Evolutionary conservation across 2,113 vertebrate species (phyloP), one percentile per base, ranked within the genome.

Genomic region (Triplophysa tibetana): DNA sequence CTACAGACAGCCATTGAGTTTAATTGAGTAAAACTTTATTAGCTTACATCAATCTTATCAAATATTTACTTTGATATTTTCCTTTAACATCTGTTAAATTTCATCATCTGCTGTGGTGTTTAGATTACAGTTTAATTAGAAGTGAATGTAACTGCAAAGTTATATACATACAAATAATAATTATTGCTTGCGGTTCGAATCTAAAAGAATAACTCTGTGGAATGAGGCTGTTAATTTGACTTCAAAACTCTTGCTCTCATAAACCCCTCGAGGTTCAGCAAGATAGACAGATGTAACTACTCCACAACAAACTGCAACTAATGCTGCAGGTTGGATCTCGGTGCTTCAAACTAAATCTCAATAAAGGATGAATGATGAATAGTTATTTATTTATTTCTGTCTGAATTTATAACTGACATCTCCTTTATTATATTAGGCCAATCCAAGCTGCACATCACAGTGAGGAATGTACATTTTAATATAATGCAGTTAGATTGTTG

Each of bases 271-370:
- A 52, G 52, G 8, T 24, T 48, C 23, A 43, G 54, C 29, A 23
- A 38, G 70, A 60, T 58, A 23, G 70, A 75, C 72, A 45, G 56
- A 56, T 62, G 38, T 75, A 75, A 62, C 61, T 69, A 61, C 64
- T 60, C 8, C 23, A 58, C 9, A 58, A 69, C 52, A 48, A 64
- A 64, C 26, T 33, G 17, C 45, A 50, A n/a, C 24, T 67, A 43
- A 60, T 60, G 41, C 4, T 1, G 16, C n/a, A 78, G 76, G 43
- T 69, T 60, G 56, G 13, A 48, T 54, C 24, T 33, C 19, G 17
- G 50, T 24, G 63, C 29, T 56, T 48, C 33, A 26, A 43, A 38
- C 65, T 69, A 65, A 68, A 60, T 24, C 38, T 56, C 65, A 78
- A 48, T 68, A 16, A 68, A 21, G 54, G 54, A 21, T 19, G 54